Percentiles rank a stretch among this genome's conserved stretches.
Conservation (phyloP, 2,888 invertebrate species). For the Agrotis ipsilon region DNA sequence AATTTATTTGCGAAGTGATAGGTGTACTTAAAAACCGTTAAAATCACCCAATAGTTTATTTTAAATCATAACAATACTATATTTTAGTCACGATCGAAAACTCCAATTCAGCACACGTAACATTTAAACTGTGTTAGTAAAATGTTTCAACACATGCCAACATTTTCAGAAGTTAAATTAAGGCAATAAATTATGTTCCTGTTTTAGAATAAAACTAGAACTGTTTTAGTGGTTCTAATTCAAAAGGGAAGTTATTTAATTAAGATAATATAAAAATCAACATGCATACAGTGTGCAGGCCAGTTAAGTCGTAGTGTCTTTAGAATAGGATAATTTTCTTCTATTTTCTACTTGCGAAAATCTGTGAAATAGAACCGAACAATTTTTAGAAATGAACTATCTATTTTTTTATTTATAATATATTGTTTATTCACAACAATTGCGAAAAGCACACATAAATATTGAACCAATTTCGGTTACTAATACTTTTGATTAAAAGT, state of each 20-base stretch:
- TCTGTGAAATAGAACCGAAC: too few relatives aligned
- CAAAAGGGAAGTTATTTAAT: slow-evolving; percentile 50
- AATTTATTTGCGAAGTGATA: too few relatives aligned
- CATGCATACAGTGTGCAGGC: slow-evolving; percentile 43
- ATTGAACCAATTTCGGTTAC: too few relatives aligned
- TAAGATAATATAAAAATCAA: slow-evolving; percentile 44
- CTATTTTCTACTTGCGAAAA: not conserved
- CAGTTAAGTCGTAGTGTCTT: slow-evolving; percentile 10
- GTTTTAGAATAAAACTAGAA: slow-evolving; percentile 27
- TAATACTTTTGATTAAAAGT: too few relatives aligned
- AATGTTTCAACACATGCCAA: slow-evolving; percentile 20
- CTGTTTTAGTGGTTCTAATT: slow-evolving; percentile 34
- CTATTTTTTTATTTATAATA: too few relatives aligned
- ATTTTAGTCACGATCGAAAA: slow-evolving; percentile 35
- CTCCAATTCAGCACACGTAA: slow-evolving; percentile 38
- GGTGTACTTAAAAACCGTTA: too few relatives aligned
- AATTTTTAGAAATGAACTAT: too few relatives aligned
- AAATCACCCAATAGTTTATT: not conserved
- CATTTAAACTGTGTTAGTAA: slow-evolving; percentile 35
- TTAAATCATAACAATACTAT: slow-evolving; percentile 1
- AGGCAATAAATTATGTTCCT: slow-evolving; percentile 30
- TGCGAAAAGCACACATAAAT: too few relatives aligned
- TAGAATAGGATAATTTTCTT: not conserved
- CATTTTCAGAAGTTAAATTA: slow-evolving; percentile 31
- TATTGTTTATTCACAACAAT: too few relatives aligned